These are phyloP conservation scores for Eupithecia pulchellata DNA, from an alignment of 2,888 invertebrate genomes.

Conservation along the genomic window DNA sequence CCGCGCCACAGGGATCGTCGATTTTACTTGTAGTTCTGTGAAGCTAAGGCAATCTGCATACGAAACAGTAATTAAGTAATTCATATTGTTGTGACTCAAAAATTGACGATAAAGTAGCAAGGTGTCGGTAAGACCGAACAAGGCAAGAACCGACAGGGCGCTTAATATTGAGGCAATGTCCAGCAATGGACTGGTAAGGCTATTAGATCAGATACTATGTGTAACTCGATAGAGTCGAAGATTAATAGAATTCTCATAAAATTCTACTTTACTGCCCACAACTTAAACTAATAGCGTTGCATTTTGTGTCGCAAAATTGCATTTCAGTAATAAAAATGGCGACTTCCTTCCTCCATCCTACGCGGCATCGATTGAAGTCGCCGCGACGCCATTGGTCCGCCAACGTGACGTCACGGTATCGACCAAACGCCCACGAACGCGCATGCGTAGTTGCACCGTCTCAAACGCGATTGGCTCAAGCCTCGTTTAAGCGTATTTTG, in stretches of 20 bases:
- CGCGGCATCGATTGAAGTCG: conserved; percentile 77
- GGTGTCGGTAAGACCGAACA: too few relatives aligned
- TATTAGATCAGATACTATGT: neutral
- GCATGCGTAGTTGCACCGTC: conserved; percentile 68
- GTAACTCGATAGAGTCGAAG: neutral
- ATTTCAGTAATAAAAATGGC: conserved; percentile 36
- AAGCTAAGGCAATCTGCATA: neutral
- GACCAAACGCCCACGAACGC: conserved; percentile 77
- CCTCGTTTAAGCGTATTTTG: conserved; percentile 50
- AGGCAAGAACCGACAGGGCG: neutral
- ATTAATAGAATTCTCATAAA: neutral
- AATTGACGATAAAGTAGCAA: too few relatives aligned
- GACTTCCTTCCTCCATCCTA: conserved; percentile 45
- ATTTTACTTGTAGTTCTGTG: neutral
- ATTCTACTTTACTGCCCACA: neutral
- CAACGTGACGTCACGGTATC: conserved; percentile 79
- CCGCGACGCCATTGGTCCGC: conserved; percentile 78
- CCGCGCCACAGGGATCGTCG: too few relatives aligned
- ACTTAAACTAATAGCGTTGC: conserved; percentile 10
- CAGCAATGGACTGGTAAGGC: neutral
- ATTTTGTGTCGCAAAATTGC: conserved; percentile 33
- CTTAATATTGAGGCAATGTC: neutral
- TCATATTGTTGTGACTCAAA: too few relatives aligned
- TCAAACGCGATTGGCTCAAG: conserved; percentile 65
- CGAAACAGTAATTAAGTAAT: too few relatives aligned